A percentile compares a stretch with the other conserved stretches of the same genome.
These are phyloP conservation scores for Trypoxylus dichotomus DNA, from an alignment of 1,140 invertebrate species.

Conservation along the genomic window DNA sequence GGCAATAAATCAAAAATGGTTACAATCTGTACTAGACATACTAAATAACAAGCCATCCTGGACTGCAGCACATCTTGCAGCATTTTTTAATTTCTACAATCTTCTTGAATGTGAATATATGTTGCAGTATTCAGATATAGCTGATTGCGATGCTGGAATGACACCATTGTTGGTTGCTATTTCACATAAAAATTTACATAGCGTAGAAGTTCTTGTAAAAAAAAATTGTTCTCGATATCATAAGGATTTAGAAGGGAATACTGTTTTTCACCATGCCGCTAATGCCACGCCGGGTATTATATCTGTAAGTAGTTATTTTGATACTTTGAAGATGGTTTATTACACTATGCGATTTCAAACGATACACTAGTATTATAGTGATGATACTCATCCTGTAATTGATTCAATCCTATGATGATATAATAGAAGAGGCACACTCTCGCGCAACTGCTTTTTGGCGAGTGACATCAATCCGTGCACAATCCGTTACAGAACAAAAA, in stretches of 20 bases:
- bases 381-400: too few relatives aligned
- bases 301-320: conserved; percentile 58
- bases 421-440: too few relatives aligned
- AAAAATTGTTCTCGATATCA: conserved; percentile 70
- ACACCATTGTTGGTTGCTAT: conserved; percentile 84
- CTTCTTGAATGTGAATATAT: conserved; percentile 67
- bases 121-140: conserved; percentile 67
- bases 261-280: conserved; percentile 84
- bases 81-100: conserved; percentile 72
- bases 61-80: conserved; percentile 81
- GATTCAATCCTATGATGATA: too few relatives aligned
- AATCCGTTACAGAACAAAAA: too few relatives aligned
- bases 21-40: conserved; percentile 75
- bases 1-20: conserved; percentile 64
- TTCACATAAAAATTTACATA: conserved; percentile 69
- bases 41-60: conserved; percentile 77
- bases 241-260: conserved; percentile 75
- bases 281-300: conserved; percentile 77
- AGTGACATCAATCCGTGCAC: too few relatives aligned
- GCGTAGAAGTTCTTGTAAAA: conserved; percentile 72
- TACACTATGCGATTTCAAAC: too few relatives aligned
- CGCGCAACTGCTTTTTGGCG: too few relatives aligned
- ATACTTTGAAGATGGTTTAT: not conserved
- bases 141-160: conserved; percentile 68
- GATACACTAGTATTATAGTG: too few relatives aligned